Percentiles rank a stretch among this genome's conserved stretches.
Evolutionary conservation across 2,888 invertebrate genomes (phyloP).

Genomic region (Augochlorella aurata): DNA sequence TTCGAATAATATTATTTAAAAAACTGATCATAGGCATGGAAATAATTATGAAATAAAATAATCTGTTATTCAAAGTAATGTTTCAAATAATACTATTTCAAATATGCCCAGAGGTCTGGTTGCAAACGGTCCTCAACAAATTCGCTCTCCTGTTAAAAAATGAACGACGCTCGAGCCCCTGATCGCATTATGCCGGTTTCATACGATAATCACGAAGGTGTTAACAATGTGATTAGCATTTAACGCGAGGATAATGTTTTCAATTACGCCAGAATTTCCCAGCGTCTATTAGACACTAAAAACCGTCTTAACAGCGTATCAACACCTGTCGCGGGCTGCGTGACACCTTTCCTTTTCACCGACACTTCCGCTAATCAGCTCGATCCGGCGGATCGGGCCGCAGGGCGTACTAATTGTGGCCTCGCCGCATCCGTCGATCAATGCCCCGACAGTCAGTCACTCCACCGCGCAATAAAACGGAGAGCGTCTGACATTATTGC

Average conservation of each 20-base stretch:
- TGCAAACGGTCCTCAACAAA: too few relatives aligned
- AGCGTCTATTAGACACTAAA: background rate
- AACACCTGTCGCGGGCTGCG: background rate
- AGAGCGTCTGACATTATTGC: conserved; percentile 19
- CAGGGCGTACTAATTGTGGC: conserved; percentile 13
- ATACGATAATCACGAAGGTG: too few relatives aligned
- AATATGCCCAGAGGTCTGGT: too few relatives aligned
- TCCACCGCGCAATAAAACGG: background rate
- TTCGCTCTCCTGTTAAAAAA: too few relatives aligned
- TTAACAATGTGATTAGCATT: background rate
- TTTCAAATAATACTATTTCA: too few relatives aligned
- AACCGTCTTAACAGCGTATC: background rate
- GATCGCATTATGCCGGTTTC: too few relatives aligned
- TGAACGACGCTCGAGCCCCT: too few relatives aligned
- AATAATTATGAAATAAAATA: too few relatives aligned
- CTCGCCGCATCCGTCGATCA: conserved; percentile 20
- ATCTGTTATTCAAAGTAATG: too few relatives aligned
- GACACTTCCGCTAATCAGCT: conserved; percentile 9
- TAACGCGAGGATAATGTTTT: background rate
- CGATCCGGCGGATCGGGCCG: conserved; percentile 10
- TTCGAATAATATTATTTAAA: too few relatives aligned
- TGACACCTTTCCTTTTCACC: background rate
- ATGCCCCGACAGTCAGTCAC: conserved; percentile 4
- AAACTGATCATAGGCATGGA: too few relatives aligned
- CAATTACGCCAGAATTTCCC: background rate